Conservation (phyloP, 2,113 vertebrate species). For the Cairina moschata region DNA sequence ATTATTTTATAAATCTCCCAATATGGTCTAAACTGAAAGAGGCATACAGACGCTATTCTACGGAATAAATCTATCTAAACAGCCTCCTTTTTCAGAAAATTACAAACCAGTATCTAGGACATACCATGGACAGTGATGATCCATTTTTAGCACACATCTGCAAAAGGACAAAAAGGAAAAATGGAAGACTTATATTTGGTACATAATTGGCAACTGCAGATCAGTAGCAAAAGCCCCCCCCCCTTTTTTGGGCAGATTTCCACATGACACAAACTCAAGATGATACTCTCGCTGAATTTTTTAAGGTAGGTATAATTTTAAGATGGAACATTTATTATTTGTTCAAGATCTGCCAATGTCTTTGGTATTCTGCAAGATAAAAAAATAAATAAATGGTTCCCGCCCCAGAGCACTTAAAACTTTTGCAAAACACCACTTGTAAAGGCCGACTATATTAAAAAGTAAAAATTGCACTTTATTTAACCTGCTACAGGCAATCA, state of each 20-base stretch:
- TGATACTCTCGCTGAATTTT: background rate
- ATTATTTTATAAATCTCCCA: background rate
- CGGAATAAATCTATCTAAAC: background rate
- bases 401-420: background rate
- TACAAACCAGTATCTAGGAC: slow-evolving; percentile 47
- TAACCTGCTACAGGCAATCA: too few species aligned
- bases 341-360: background rate
- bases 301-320: background rate
- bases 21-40: background rate
- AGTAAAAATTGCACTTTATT: background rate
- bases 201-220: background rate
- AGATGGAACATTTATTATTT: background rate
- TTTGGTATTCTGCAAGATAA: background rate
- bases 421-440: background rate
- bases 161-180: slow-evolving; percentile 29
- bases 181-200: background rate
- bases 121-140: slow-evolving; percentile 98
- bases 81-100: background rate
- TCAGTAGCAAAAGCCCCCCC: background rate
- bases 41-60: background rate
- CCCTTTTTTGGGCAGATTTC: background rate
- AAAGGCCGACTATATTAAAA: background rate
- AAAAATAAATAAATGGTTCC: background rate
- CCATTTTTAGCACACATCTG: slow-evolving; percentile 98
- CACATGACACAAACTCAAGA: background rate